These are phyloP conservation scores for Orientallactaga sibirica DNA, from an alignment of 2,797 vertebrate genomes.

Conservation along the genomic window DNA sequence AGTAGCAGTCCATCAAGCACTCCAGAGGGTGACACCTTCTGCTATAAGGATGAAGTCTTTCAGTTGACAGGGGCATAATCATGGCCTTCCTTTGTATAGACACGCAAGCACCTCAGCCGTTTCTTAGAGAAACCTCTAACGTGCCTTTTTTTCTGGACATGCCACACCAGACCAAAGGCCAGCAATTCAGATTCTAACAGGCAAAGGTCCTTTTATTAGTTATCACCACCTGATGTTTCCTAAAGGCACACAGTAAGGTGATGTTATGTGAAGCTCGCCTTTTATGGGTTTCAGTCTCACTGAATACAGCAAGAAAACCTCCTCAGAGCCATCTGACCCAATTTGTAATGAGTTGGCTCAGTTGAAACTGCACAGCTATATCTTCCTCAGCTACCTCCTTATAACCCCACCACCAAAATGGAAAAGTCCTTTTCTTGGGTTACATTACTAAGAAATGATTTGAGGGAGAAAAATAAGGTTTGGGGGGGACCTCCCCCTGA, in stretches of 20 bases:
- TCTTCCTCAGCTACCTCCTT: neutral
- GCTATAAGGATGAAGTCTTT: constrained; percentile 56
- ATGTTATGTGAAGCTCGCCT: neutral
- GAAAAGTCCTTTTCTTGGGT: constrained; percentile 53
- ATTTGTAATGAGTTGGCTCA: constrained; percentile 6
- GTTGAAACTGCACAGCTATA: constrained; percentile 27
- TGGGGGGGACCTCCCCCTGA: constrained; percentile 25
- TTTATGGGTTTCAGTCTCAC: neutral
- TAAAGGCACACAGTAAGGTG: neutral
- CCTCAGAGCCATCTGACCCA: constrained; percentile 48
- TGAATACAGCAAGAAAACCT: constrained; percentile 6
- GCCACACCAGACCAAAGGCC: neutral
- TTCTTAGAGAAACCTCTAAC: constrained; percentile 32
- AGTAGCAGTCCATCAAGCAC: constrained; percentile 70
- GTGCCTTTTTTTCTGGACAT: neutral
- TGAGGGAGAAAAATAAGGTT: constrained; percentile 11
- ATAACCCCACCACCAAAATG: neutral
- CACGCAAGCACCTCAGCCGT: neutral
- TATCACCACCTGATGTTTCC: neutral
- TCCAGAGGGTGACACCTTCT: constrained; percentile 74
- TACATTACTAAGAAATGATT: constrained; percentile 68
- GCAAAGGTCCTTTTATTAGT: neutral
- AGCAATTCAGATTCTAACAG: constrained; percentile 28
- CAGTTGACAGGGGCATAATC: constrained; percentile 12
- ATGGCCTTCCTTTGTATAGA: constrained; percentile 39